Evolutionary conservation across 2,888 invertebrate species (phyloP), one percentile per base, ranked within the genome.

Genomic region (Idaea dimidiata): DNA sequence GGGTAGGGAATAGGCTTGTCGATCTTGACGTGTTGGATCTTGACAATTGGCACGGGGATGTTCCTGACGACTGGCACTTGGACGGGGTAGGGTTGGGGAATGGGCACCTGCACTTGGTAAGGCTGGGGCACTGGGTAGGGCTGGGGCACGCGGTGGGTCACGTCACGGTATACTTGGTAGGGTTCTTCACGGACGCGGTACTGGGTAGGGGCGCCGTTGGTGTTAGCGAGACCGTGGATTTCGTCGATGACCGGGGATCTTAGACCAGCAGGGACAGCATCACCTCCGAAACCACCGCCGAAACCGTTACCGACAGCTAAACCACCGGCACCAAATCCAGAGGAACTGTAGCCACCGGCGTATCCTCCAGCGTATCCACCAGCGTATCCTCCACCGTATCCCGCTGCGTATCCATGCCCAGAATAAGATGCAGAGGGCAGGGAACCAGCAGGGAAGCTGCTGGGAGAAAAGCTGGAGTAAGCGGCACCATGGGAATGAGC

Each of bases 1-100:
- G 93, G 89, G 75, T 93, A 94, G 0, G 94, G 94, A 32, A 94
- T 94, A 33, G 93, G 94, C 70, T 89, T 94, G 75, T 94, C 94
- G 16, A 94, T 84, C 61, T 93, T 84, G 17, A 93, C 93, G 5
- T 93, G 93, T 67, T 93, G 93, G 59, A 93, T 93, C 73, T 93
- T 88, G 7, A 94, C 92, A 0, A 94, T 89, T 2, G 94, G 94
- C 1, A 94, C 88, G 62, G 94, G 93, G 0, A 94, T 84, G 18
- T 93, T 91, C 67, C 87, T 93, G 54, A 92, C 78, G 0, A 94
- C 90, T 59, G 94, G 94, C 0, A 94, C 88, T 75, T 91, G 87
- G 16, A 94, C 94, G 18, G 93, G 93, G 81, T 94, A 94, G 17
- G 94, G 94, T 66, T 94, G 94, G 0, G 94, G 94, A 10, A 94